Base-by-base conservation (phyloP, 2,113 vertebrate genomes). In the Gambusia holbrooki region DNA sequence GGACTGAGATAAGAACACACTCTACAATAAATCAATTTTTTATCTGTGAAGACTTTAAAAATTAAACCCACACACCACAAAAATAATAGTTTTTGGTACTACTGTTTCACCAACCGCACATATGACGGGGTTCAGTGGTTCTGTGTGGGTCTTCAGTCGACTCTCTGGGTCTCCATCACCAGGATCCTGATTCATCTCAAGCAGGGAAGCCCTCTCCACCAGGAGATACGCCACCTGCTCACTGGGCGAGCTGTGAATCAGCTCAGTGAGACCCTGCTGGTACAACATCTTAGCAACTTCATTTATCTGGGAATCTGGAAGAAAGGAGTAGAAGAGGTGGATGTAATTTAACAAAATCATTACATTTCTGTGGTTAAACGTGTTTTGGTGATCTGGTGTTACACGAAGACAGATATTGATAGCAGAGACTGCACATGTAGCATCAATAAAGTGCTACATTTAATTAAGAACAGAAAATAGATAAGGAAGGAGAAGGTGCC, bases 171-270 rank as follows among this genome's bases (percentile, higher is more conserved):
- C 30, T 28, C 63, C 84, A 32, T 74, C 81, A 32, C 88, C 88
- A 60, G 87, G 40, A 0, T 48, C 62, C 25, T 93, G 90, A 62
- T 89, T 84, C 22, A 88, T 94, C 79, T 92, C 94, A 25, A 95
- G 90, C 27, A 96, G 83, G 0, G 92, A 90, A 1, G 90, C 92
- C 66, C 94, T 93, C 69, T 97, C 95, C 17, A 94, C 95, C 83
- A 97, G 87, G 12, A 96, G 90, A 85, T 96, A 96, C 0, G 94
- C 93, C 1, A 95, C 89, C 90, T 97, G 96, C 45, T 97, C 96
- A 2, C 95, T 94, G 84, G 91, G 80, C 54, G 92, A 95, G 81
- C 94, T 94, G 87, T 86, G 90, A 51, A 94, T 88, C 70, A 95
- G 85, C 71, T 96, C 94, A 0, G 90, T 93, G 30, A 96, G 90